Conservation (phyloP, 2,797 vertebrate species). For the Sebastes oblongus region DNA sequence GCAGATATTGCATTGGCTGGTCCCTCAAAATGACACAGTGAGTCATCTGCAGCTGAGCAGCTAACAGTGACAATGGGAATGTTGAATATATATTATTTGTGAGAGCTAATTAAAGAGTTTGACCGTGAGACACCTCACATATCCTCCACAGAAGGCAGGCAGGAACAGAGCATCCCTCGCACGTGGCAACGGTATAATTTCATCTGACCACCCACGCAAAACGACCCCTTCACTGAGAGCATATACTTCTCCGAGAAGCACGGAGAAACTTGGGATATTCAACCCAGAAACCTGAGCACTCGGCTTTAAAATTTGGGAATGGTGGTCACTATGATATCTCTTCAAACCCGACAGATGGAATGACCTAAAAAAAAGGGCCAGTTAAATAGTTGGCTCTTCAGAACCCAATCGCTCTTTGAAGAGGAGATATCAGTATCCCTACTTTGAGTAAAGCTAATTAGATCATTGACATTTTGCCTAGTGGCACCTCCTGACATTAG, state of each 20-base stretch:
- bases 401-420: constrained; percentile 45
- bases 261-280: neutral
- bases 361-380: constrained; percentile 33
- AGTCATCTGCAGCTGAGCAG: constrained; percentile 43
- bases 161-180: neutral
- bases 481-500: constrained; percentile 27
- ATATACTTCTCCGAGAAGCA: neutral
- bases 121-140: constrained; percentile 22
- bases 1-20: constrained; percentile 33
- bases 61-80: constrained; percentile 21
- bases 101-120: constrained; percentile 42
- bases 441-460: constrained; percentile 53
- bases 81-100: constrained; percentile 23
- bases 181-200: neutral
- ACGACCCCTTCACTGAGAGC: neutral
- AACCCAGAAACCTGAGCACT: neutral
- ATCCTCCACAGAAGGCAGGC: neutral
- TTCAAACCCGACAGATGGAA: constrained; percentile 3
- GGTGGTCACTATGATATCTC: constrained; percentile 16
- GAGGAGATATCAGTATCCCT: constrained; percentile 35
- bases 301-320: neutral
- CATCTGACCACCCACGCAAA: constrained; percentile 1
- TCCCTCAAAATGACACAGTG: constrained; percentile 48
- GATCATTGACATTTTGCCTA: constrained; percentile 53
- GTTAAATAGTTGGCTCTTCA: constrained; percentile 13